Percentiles rank a stretch among this genome's conserved stretches.
Evolutionary conservation across 92 coral and sea anemone species (phyloP).

Genomic region (Phymanthus crucifer): DNA sequence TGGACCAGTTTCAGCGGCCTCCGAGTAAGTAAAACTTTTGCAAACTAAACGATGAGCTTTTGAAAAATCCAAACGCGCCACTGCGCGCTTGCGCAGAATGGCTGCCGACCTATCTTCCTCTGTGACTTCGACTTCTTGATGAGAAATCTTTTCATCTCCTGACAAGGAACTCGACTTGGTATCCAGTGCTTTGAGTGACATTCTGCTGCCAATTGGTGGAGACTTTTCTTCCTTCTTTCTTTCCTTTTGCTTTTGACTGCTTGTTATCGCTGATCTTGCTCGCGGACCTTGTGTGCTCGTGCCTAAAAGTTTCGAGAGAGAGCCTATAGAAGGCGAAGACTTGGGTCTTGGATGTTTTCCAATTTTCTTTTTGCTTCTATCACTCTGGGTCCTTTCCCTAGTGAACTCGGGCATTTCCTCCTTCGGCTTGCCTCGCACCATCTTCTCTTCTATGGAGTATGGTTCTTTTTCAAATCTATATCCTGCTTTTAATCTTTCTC

Average conservation of each 20-base stretch:
- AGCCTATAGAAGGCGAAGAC: background rate
- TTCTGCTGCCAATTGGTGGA: background rate
- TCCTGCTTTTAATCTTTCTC: background rate
- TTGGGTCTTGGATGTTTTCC: background rate
- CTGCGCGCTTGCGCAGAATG: background rate
- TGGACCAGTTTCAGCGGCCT: background rate
- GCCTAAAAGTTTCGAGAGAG: background rate
- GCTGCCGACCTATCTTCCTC: background rate
- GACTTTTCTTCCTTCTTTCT: background rate
- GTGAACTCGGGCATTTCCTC: background rate
- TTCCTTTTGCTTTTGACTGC: slow-evolving; percentile 6
- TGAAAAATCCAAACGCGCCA: background rate
- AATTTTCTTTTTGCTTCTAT: background rate
- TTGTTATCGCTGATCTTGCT: slow-evolving; percentile 14
- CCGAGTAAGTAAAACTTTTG: background rate
- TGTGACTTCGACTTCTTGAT: background rate
- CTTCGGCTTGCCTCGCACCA: background rate
- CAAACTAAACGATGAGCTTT: slow-evolving; percentile 15
- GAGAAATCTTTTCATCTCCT: background rate
- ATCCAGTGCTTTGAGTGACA: background rate
- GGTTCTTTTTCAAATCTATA: background rate
- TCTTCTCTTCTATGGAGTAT: background rate
- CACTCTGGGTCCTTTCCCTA: background rate
- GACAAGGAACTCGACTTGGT: background rate
- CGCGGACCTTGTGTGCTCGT: background rate